Percentiles rank a stretch among this genome's conserved stretches.
These are phyloP conservation scores for Nymphalis c-album DNA, from an alignment of 2,888 invertebrate species.

Conservation along the genomic window DNA sequence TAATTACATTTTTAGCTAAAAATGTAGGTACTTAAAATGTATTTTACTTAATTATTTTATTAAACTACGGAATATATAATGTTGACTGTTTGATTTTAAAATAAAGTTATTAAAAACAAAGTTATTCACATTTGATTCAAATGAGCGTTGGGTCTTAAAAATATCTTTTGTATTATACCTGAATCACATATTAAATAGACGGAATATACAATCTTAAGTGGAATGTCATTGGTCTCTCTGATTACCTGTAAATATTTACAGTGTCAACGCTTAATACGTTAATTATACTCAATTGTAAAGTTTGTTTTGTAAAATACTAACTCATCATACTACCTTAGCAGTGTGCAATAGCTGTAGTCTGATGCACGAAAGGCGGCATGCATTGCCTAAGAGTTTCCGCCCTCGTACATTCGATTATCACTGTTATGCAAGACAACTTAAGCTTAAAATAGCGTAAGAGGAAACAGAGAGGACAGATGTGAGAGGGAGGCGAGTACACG, in stretches of 20 bases:
- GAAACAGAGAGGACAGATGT: constrained; percentile 37
- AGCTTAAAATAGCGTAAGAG: constrained; percentile 42
- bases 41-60: neutral
- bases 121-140: no score
- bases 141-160: no score
- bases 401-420: constrained; percentile 31
- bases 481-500: constrained; percentile 38
- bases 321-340: constrained; percentile 50
- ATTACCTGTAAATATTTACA: neutral
- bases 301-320: constrained; percentile 52
- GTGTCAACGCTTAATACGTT: constrained; percentile 22
- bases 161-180: no score
- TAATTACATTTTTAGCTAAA: no score
- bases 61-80: neutral
- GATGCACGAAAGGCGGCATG: constrained; percentile 24
- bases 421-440: constrained; percentile 36
- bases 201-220: no score
- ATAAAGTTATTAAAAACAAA: no score
- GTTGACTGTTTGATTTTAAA: no score
- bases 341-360: constrained; percentile 50
- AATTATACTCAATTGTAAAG: constrained; percentile 43
- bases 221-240: neutral
- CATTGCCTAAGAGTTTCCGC: constrained; percentile 16
- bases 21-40: no score
- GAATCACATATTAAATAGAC: no score